phyloP scores from a whole-genome alignment of 1,140 invertebrate species.

The Ephestia elutella region DNA sequence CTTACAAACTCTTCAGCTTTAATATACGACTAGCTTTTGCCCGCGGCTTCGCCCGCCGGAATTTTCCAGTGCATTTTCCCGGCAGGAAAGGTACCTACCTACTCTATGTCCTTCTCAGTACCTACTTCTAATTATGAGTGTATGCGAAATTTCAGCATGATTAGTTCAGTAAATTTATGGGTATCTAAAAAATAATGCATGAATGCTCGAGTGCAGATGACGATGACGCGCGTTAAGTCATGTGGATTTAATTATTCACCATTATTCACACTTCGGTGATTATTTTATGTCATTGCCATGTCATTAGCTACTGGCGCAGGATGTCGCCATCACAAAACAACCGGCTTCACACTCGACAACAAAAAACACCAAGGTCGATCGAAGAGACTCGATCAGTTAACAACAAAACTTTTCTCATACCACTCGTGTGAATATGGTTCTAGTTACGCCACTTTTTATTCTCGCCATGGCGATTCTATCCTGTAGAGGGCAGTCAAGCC shows the following conservation, averaged over 20 bases:
- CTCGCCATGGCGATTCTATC: neutral
- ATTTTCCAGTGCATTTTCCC: too few relatives aligned
- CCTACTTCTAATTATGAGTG: too few relatives aligned
- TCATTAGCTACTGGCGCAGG: neutral
- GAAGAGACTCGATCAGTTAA: constrained; percentile 14
- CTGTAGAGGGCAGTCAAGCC: constrained; percentile 1
- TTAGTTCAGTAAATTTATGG: too few relatives aligned
- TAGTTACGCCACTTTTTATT: neutral
- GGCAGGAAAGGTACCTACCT: too few relatives aligned
- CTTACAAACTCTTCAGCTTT: too few relatives aligned
- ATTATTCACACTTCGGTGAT: neutral
- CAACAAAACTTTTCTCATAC: neutral
- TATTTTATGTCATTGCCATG: neutral
- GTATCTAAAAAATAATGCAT: too few relatives aligned
- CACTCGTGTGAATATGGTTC: constrained; percentile 12
- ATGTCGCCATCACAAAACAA: constrained; percentile 6
- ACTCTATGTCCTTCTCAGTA: too few relatives aligned
- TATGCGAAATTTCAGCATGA: too few relatives aligned
- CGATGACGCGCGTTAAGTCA: too few relatives aligned
- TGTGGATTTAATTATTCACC: neutral
- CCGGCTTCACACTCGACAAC: constrained; percentile 7
- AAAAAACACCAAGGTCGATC: constrained; percentile 11
- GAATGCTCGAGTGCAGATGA: too few relatives aligned
- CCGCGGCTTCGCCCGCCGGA: too few relatives aligned
- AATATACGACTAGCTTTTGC: too few relatives aligned